Evolutionary conservation across 2,797 vertebrate genomes (phyloP).

Genomic region (Urophycis tenuis): DNA sequence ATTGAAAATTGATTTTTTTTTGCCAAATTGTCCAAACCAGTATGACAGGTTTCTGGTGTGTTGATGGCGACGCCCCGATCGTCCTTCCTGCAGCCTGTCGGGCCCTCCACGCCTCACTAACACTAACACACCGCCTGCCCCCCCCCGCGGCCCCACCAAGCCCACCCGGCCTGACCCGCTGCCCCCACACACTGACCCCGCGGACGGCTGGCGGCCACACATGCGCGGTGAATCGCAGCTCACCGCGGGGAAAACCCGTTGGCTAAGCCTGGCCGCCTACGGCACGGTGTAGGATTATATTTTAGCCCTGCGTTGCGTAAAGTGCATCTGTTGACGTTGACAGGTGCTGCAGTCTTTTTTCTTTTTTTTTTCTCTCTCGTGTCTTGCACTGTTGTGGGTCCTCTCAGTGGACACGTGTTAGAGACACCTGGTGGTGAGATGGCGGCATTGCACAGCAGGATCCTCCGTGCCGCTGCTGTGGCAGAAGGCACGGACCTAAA

Average conservation of each 20-base stretch:
- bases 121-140: too few species aligned
- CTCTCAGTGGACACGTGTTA: background rate
- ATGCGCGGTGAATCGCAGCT: background rate
- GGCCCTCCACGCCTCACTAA: too few species aligned
- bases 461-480: too few species aligned
- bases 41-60: too few species aligned
- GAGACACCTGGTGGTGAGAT: conserved; percentile 43
- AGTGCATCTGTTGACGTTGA: background rate
- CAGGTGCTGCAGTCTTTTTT: background rate
- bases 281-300: background rate
- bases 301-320: background rate
- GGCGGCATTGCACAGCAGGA: background rate
- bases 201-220: too few species aligned
- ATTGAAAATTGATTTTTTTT: too few species aligned
- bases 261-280: too few species aligned
- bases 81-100: too few species aligned
- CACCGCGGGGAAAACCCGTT: background rate
- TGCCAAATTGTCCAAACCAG: background rate
- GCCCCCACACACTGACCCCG: conserved; percentile 5
- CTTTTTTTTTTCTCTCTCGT: too few species aligned
- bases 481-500: background rate
- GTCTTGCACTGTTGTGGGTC: background rate
- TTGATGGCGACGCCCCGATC: too few species aligned
- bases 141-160: too few species aligned
- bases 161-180: conserved; percentile 47